These are phyloP conservation scores for Neogale vison DNA, from an alignment of 2,113 vertebrate species.

Conservation along the genomic window DNA sequence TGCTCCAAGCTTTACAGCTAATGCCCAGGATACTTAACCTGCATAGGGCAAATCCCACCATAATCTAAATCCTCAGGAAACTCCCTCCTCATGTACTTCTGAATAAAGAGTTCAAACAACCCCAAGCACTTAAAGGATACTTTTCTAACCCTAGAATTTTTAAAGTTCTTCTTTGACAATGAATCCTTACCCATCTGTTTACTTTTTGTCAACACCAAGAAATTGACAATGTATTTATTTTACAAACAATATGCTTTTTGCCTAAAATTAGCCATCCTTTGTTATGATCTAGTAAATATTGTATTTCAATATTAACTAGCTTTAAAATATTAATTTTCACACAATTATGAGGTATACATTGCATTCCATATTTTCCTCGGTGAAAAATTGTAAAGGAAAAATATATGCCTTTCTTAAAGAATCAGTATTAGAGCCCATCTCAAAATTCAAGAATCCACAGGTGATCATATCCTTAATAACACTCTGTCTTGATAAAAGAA, in stretches of 20 bases:
- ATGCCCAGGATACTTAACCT: background rate
- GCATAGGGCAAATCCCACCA: background rate
- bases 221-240: background rate
- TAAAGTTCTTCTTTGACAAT: constrained; percentile 17
- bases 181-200: background rate
- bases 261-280: background rate
- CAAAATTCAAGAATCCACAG: background rate
- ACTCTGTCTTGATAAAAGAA: constrained; percentile 3
- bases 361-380: background rate
- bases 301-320: background rate
- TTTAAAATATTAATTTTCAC: constrained; percentile 31
- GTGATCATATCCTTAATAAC: background rate
- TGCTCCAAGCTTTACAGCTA: background rate
- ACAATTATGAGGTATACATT: background rate
- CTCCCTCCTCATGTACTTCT: background rate
- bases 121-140: background rate
- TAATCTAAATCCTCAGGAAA: background rate
- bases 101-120: background rate
- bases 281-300: constrained; percentile 1
- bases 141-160: background rate
- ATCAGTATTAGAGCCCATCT: background rate
- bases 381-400: background rate
- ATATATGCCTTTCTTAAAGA: background rate
- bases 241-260: background rate
- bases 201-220: background rate